phyloP scores from a whole-genome alignment of 1,140 invertebrate species.

The Euura lappo region DNA sequence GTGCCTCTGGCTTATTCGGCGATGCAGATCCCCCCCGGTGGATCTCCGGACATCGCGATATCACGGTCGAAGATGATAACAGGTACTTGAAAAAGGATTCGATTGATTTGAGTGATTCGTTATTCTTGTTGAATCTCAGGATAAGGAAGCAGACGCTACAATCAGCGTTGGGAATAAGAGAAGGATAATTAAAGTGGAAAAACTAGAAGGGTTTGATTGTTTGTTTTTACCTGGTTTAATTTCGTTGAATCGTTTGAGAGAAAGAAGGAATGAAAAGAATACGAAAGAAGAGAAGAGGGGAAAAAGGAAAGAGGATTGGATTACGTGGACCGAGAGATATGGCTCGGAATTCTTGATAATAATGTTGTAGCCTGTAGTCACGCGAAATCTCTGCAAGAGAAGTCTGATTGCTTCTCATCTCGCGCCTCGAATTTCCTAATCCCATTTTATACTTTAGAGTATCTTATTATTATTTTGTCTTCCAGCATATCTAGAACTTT shows the following conservation, averaged over 20 bases:
- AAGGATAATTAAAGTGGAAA: no score
- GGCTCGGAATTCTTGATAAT: neutral
- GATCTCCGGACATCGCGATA: neutral
- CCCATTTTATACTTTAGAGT: neutral
- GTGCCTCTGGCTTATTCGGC: neutral
- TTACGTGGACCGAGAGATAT: neutral
- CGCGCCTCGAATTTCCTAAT: neutral
- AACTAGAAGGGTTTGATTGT: no score
- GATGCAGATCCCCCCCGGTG: neutral
- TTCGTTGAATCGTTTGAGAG: neutral
- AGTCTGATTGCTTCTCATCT: neutral
- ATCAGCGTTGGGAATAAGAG: no score
- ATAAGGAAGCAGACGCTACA: no score
- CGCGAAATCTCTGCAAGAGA: neutral
- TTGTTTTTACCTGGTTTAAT: no score
- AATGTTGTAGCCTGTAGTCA: neutral
- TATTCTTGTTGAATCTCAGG: no score
- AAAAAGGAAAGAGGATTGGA: neutral
- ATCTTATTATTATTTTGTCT: no score
- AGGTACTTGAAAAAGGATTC: neutral
- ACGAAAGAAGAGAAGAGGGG: neutral
- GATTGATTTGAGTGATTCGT: no score
- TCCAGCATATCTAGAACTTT: no score
- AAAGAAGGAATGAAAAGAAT: slow-evolving; percentile 18
- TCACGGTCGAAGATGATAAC: neutral